Conservation (phyloP, 2,888 invertebrate species). For the Malacosoma neustria region DNA sequence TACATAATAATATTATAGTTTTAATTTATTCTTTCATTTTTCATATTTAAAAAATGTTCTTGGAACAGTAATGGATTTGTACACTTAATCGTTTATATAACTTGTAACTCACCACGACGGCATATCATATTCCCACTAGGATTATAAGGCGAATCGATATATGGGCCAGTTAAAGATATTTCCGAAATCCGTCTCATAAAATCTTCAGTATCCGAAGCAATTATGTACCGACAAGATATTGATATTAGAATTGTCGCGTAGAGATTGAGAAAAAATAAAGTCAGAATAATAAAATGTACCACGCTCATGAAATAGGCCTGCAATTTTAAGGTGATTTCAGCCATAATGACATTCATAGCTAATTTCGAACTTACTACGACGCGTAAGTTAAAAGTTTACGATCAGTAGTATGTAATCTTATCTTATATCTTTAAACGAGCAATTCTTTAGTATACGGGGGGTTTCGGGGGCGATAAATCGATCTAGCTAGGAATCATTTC, state of each 20-base stretch:
- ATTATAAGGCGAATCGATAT: conserved; percentile 34
- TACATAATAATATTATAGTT: too few species aligned
- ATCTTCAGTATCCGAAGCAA: conserved; percentile 30
- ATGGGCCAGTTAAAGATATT: conserved; percentile 29
- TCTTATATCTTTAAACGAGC: too few species aligned
- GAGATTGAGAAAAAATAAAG: conserved; percentile 59
- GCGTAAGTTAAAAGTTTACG: too few species aligned
- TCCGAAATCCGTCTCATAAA: conserved; percentile 25
- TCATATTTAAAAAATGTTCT: too few species aligned
- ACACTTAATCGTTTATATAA: too few species aligned
- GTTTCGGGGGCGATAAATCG: too few species aligned
- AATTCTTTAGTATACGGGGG: too few species aligned
- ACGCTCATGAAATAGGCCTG: conserved; percentile 69
- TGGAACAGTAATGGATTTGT: too few species aligned
- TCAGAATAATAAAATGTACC: conserved; percentile 58
- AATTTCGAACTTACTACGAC: too few species aligned
- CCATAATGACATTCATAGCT: not conserved
- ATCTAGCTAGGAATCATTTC: too few species aligned
- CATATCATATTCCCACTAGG: conserved; percentile 56
- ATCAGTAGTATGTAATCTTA: too few species aligned
- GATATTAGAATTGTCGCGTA: conserved; percentile 56
- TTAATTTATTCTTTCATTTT: too few species aligned
- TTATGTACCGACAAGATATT: conserved; percentile 52
- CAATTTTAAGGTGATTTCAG: conserved; percentile 15
- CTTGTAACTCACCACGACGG: conserved; percentile 36